Conservation (phyloP, 2,797 vertebrate genomes). For the Trachops cirrhosus region DNA sequence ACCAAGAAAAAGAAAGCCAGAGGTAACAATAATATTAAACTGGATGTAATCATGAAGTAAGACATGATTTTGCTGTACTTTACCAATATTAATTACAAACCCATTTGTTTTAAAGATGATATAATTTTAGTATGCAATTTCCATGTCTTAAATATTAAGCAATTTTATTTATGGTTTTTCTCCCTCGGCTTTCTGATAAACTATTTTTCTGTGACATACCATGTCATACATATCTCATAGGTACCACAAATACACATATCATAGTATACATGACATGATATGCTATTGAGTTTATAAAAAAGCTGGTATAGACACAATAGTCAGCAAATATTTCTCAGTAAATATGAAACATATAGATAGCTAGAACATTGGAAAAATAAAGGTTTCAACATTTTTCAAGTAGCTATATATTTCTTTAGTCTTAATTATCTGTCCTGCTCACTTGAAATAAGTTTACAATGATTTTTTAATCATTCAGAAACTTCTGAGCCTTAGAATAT, state of each 20-base stretch:
- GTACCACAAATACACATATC: not conserved
- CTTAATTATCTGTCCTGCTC: not conserved
- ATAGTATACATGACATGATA: not conserved
- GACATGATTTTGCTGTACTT: conserved; percentile 13
- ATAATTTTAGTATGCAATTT: conserved; percentile 38
- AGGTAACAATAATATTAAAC: not conserved
- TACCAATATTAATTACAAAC: not conserved
- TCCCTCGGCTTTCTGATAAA: not conserved
- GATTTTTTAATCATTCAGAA: not conserved
- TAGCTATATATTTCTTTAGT: not conserved
- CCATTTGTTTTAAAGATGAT: not conserved
- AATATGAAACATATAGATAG: not conserved
- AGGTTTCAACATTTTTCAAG: not conserved
- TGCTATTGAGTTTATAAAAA: not conserved
- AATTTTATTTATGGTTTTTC: not conserved
- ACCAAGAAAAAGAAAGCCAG: not conserved
- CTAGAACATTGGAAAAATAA: not conserved
- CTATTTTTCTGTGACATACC: not conserved
- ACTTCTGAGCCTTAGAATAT: not conserved
- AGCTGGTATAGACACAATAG: conserved; percentile 20
- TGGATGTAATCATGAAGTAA: not conserved
- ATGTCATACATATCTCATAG: not conserved
- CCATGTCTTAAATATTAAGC: not conserved
- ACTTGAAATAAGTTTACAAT: not conserved
- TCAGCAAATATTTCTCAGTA: conserved; percentile 37